Evolutionary conservation across 2,888 invertebrate species (phyloP).

Genomic region (Trissoscelio sp.): DNA sequence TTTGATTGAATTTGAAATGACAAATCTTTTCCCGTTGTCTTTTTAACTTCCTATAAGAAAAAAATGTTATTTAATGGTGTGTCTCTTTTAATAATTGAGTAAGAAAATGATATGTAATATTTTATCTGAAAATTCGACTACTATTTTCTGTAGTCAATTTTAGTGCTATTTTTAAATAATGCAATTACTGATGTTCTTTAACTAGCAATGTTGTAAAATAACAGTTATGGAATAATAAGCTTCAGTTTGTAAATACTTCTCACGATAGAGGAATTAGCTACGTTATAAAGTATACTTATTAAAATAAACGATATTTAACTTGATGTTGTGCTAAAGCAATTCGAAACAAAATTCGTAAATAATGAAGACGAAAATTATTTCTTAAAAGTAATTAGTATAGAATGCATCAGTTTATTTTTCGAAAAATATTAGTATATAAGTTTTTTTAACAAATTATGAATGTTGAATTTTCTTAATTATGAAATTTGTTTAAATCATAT

Average conservation of each 20-base stretch:
- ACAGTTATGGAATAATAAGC: conserved; percentile 13
- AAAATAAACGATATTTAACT: conserved; percentile 34
- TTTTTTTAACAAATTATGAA: too few relatives aligned
- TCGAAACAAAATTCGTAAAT: conserved; percentile 8
- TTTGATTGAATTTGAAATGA: conserved; percentile 87
- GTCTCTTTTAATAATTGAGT: too few relatives aligned
- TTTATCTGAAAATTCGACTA: too few relatives aligned
- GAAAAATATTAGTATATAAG: neutral
- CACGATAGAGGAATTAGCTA: conserved; percentile 30
- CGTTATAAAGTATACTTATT: conserved; percentile 21
- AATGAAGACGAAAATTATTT: conserved; percentile 17
- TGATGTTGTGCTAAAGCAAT: neutral
- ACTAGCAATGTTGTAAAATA: conserved; percentile 24
- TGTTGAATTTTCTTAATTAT: too few relatives aligned
- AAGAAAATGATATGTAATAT: too few relatives aligned
- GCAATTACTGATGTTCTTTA: conserved; percentile 17
- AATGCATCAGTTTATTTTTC: neutral
- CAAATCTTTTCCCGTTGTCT: conserved; percentile 90
- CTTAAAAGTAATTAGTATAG: neutral
- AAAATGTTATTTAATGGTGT: neutral
- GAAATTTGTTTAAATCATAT: too few relatives aligned
- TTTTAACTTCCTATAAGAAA: conserved; percentile 87
- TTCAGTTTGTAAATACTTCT: conserved; percentile 1
- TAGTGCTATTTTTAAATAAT: conserved; percentile 34
- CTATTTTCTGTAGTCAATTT: neutral